Evolutionary conservation across 1,140 invertebrate species (phyloP).

Genomic region (Calephelis nemesis): DNA sequence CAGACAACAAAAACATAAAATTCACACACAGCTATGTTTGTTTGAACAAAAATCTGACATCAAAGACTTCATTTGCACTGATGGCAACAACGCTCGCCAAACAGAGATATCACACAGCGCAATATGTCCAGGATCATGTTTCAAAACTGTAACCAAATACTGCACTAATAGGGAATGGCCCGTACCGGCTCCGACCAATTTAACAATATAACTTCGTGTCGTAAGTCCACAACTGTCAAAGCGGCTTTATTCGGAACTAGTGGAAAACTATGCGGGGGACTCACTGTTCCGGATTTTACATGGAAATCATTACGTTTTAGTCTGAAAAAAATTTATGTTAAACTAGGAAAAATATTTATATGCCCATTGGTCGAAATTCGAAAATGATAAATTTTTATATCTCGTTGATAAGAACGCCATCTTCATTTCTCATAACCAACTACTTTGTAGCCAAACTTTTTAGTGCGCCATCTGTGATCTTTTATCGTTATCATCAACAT

Average conservation of each 20-base stretch:
- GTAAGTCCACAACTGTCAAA: constrained; percentile 43
- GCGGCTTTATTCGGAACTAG: constrained; percentile 31
- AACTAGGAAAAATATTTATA: too few species aligned
- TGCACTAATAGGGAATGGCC: constrained; percentile 33
- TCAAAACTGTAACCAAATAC: constrained; percentile 34
- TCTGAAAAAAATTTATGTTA: background rate
- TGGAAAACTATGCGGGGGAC: constrained; percentile 24
- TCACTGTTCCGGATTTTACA: constrained; percentile 13
- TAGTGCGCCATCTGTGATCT: too few species aligned
- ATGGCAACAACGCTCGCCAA: background rate
- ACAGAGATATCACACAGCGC: constrained; percentile 5
- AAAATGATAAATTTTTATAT: too few species aligned
- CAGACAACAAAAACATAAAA: background rate
- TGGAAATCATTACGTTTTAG: background rate
- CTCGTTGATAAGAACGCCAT: too few species aligned
- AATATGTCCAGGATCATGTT: constrained; percentile 17
- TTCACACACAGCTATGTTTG: background rate
- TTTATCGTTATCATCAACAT: too few species aligned
- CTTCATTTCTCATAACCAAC: too few species aligned
- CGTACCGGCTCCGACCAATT: constrained; percentile 34
- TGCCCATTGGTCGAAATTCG: too few species aligned
- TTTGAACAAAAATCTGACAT: constrained; percentile 1
- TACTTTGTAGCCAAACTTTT: too few species aligned
- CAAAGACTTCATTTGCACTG: background rate
- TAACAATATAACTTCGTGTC: constrained; percentile 32